Conservation (phyloP, 2,113 vertebrate species). For the Mixornis gularis region DNA sequence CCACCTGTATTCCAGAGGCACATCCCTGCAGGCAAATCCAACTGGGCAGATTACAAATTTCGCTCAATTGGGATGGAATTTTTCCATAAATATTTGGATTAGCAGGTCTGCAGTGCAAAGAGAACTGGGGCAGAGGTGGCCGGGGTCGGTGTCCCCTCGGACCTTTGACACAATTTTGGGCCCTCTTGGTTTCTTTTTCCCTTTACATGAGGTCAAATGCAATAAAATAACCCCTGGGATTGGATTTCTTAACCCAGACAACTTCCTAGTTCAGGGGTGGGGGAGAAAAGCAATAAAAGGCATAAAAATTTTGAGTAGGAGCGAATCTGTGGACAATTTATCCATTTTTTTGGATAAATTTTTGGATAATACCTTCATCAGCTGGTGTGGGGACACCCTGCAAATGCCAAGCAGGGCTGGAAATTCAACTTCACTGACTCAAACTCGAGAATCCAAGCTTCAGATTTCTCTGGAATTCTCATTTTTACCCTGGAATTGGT, state of each 20-base stretch:
- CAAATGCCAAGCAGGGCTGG: neutral
- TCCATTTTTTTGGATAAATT: accelerated
- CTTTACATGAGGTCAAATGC: accelerated
- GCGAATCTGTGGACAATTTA: neutral
- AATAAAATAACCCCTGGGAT: neutral
- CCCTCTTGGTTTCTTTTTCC: neutral
- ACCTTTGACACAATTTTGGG: neutral
- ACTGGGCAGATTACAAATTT: accelerated
- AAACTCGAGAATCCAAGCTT: neutral
- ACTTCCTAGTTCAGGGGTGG: neutral
- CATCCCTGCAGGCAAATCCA: neutral
- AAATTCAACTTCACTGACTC: neutral
- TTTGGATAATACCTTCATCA: neutral
- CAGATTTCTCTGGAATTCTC: neutral
- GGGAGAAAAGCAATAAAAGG: neutral
- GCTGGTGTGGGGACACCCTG: neutral
- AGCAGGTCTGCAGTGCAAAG: accelerated
- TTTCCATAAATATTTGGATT: neutral
- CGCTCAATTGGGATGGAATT: neutral
- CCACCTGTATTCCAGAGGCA: neutral
- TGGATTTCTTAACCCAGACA: neutral
- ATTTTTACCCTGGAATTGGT: neutral
- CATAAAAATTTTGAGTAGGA: neutral
- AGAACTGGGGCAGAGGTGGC: neutral
- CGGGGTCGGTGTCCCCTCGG: accelerated